phyloP scores from a whole-genome alignment of 2,888 invertebrate genomes.

The Scaptodrosophila latifasciaeformis region DNA sequence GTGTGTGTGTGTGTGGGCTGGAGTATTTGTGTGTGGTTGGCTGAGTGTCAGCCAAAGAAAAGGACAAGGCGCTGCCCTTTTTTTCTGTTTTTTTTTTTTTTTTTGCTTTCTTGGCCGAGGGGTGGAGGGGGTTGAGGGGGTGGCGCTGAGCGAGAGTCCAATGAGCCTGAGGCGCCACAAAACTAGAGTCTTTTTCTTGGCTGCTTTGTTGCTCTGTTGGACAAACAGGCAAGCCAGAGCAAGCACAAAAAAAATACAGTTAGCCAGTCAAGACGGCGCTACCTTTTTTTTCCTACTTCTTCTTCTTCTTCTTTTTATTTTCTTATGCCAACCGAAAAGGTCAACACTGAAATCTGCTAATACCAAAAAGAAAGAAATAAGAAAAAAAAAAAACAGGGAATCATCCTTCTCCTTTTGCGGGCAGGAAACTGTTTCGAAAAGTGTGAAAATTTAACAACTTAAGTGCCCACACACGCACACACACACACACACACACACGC shows the following conservation, averaged over 20 bases:
- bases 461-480: conserved; percentile 27
- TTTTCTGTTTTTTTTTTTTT: conserved; percentile 37
- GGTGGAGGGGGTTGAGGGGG: too few relatives aligned
- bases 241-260: not conserved
- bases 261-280: not conserved
- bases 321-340: too few relatives aligned
- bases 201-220: conserved; percentile 44
- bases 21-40: conserved; percentile 1
- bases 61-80: conserved; percentile 54
- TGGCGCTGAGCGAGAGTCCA: too few relatives aligned
- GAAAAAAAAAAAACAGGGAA: conserved; percentile 1
- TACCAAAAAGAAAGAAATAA: not conserved
- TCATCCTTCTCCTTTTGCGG: too few relatives aligned
- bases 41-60: conserved; percentile 40
- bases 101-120: conserved; percentile 1
- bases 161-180: too few relatives aligned
- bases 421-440: too few relatives aligned
- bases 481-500: conserved; percentile 6
- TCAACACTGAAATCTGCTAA: conserved; percentile 28
- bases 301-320: too few relatives aligned
- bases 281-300: not conserved
- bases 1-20: not conserved
- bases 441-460: conserved; percentile 68
- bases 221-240: conserved; percentile 57
- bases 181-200: too few relatives aligned